These are phyloP conservation scores for Glaucidium brasilianum DNA, from an alignment of 2,113 vertebrate species.

Conservation along the genomic window DNA sequence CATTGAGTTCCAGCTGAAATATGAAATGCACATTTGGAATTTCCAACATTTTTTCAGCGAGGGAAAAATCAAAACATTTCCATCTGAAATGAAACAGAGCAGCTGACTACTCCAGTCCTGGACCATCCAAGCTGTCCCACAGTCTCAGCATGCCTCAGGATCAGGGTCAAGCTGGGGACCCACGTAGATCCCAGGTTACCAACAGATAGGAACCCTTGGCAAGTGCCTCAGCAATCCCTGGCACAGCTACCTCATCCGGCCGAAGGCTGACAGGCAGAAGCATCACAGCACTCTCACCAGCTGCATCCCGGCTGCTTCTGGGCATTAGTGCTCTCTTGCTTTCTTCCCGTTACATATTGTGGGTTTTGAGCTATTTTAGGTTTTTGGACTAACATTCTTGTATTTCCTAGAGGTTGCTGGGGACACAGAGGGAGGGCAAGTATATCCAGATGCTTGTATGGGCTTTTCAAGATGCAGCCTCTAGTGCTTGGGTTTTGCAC, in stretches of 20 bases:
- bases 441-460: background rate
- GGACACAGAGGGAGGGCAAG: background rate
- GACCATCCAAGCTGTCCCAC: background rate
- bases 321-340: background rate
- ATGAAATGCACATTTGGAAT: background rate
- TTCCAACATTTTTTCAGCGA: background rate
- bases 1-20: background rate
- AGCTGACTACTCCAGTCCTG: background rate
- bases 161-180: background rate
- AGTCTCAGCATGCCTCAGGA: background rate
- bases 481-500: background rate
- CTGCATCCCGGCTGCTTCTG: background rate
- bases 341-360: background rate
- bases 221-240: background rate
- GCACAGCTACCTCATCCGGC: background rate
- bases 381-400: background rate
- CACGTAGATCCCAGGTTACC: background rate
- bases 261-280: background rate
- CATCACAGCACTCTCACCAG: background rate
- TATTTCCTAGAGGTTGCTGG: background rate
- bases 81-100: background rate
- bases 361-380: background rate
- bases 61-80: background rate
- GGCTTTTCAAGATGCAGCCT: background rate
- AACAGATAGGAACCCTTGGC: accelerated